Evolutionary conservation across 2,888 invertebrate species (phyloP), one percentile per base, ranked within the genome.

Genomic region (Nemapogon koenigi): DNA sequence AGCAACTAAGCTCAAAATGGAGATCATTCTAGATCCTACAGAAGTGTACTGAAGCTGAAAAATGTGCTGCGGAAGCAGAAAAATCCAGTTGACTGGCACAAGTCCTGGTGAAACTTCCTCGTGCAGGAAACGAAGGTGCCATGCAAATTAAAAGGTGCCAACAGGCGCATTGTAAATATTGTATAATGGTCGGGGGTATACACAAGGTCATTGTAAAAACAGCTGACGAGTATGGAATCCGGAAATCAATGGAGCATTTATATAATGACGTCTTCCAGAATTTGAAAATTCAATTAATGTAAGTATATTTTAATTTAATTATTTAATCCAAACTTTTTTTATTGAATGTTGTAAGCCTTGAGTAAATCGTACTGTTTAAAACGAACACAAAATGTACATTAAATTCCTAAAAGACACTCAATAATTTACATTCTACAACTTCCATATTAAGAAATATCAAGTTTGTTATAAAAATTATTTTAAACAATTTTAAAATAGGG

Each of bases 11-110:
- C 6, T 22, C 10, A 22, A 27, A 15, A 37, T 37, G 37, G 27
- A 11, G n/a, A n/a, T 10, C 4, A 37, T 28, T n/a, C 28, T 37
- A 18, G 41, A 41, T 36, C 41, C 41, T 10, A 41, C 41, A 17
- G 39, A 39, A 19, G 39, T 41, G 3, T 41, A 41, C 30, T 41
- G 28, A 36, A 16, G n/a, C 8, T 26, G 13, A 26, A 35, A 35
- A 56, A 78, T 76, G 76, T 78, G 78, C 59, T 76, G 76, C 59
- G 76, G 78, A 52, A 65, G 64, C 48, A 59, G 76, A 43, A 67
- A 56, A 49, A 75, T 78, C 44, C 35, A 17, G 4, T 57, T 47
- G 46, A 72, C 75, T 46, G 76, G 76, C 51, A 68, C 68, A 43
- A 60, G 62, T 47, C 72, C 70, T 41, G 66, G 67, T 50, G 76